Evolutionary conservation across 2,888 invertebrate genomes (phyloP), one percentile per base, ranked within the genome.

Genomic region (Ormyrus labotus): DNA sequence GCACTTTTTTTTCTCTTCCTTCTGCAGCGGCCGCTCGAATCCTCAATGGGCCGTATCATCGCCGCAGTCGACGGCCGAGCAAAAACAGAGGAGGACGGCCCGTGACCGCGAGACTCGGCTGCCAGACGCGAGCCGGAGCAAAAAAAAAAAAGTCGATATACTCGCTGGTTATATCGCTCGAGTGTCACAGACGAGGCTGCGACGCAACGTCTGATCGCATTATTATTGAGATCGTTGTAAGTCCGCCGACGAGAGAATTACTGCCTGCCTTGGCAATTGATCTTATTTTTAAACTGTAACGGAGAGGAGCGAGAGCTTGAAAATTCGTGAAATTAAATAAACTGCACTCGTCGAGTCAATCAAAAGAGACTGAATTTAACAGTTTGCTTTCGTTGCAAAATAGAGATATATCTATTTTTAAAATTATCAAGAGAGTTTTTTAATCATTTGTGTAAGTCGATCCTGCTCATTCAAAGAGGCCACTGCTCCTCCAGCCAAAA

Each of bases 21-120:
- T 8, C 57, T 72, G 47, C 57, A 5, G 48, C 61, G 48, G 9
- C 10, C 9, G 55, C 34, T 7, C 11, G n/a, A 61, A 68, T 68
- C 48, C 74, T 65, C 78, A 71, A 81, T 81, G 78, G 78, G 57
- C 75, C 53, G 65, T 81, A 81, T 81, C 79, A 76, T 76, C 75
- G 67, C n/a, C 58, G 34, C 61, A 57, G 50, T 64, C 82, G 84
- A 76, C 77, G 75, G 67, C 70, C 78, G 68, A 53, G 76, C 69
- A 81, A 76, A 78, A 73, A 68, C 72, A 86, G 84, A 86, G 84
- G 83, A 6, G 10, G 80, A 84, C 72, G 81, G 71, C 80, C 80
- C 73, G 81, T 81, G 84, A 81, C 83, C 82, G 82, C 81, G 81
- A 69, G 60, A 81, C 34, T 34, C 34, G 34, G 4, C 34, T 34